Conservation (phyloP, 2,888 invertebrate species). For the Nephrotoma flavescens region DNA sequence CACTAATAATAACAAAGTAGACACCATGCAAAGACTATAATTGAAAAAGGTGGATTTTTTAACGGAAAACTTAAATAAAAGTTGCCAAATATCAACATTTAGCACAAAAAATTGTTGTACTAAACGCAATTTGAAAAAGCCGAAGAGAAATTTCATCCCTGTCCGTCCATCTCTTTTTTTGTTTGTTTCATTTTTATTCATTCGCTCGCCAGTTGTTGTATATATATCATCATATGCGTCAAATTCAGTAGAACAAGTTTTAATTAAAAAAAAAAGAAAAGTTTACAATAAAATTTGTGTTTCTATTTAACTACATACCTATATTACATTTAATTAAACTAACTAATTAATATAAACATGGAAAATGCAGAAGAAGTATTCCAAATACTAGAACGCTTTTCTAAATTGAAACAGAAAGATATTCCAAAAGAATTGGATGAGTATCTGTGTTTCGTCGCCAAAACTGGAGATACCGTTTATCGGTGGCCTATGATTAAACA, state of each 20-base stretch:
- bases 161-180: not conserved
- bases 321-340: not conserved
- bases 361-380: conserved; percentile 76
- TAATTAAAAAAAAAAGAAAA: not conserved
- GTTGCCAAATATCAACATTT: not conserved
- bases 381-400: conserved; percentile 69
- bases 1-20: no score
- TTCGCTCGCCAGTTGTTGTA: not conserved
- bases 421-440: conserved; percentile 82
- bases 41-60: not conserved
- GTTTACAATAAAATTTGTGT: not conserved
- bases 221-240: not conserved
- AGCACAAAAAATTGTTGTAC: not conserved
- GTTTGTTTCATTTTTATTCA: not conserved
- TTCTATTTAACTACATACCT: not conserved
- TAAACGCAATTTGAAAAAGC: not conserved
- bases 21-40: no score
- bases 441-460: conserved; percentile 78
- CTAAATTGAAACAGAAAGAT: conserved; percentile 59
- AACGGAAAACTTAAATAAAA: not conserved
- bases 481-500: conserved; percentile 81
- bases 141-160: not conserved
- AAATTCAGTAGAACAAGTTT: not conserved
- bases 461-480: conserved; percentile 87
- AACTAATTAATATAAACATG: conserved; percentile 29